Evolutionary conservation across 2,113 vertebrate species (phyloP).

Genomic region (Halcyon malimbica): DNA sequence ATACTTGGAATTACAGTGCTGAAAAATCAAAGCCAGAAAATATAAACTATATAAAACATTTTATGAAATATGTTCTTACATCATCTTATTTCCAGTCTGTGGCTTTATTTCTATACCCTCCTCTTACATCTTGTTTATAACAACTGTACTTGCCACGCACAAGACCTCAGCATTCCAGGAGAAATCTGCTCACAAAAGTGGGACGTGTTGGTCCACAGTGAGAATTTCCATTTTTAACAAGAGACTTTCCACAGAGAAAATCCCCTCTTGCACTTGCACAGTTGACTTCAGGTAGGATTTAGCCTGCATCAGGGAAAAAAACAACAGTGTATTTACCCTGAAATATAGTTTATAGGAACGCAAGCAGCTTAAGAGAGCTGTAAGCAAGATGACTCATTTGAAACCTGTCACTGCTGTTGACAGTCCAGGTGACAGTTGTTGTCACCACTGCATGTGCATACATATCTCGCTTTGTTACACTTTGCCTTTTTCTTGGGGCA

Average conservation of each 20-base stretch:
- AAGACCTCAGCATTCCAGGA: not conserved
- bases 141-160: not conserved
- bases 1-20: not conserved
- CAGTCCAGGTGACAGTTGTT: not conserved
- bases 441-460: not conserved
- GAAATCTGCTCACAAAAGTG: not conserved
- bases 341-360: not conserved
- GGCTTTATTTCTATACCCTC: not conserved
- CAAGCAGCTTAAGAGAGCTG: not conserved
- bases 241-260: not conserved
- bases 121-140: not conserved
- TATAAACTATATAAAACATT: not conserved
- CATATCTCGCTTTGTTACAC: not conserved
- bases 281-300: not conserved
- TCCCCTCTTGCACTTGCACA: not conserved
- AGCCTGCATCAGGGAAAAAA: not conserved
- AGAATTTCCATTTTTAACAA: not conserved
- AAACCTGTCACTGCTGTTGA: not conserved
- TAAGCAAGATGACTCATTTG: not conserved
- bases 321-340: not conserved
- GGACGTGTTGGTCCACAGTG: not conserved
- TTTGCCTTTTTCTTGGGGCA: not conserved
- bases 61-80: not conserved
- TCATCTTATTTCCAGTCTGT: not conserved
- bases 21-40: not conserved